phyloP scores from a whole-genome alignment of 2,113 vertebrate species.

The Delphinapterus leucas region DNA sequence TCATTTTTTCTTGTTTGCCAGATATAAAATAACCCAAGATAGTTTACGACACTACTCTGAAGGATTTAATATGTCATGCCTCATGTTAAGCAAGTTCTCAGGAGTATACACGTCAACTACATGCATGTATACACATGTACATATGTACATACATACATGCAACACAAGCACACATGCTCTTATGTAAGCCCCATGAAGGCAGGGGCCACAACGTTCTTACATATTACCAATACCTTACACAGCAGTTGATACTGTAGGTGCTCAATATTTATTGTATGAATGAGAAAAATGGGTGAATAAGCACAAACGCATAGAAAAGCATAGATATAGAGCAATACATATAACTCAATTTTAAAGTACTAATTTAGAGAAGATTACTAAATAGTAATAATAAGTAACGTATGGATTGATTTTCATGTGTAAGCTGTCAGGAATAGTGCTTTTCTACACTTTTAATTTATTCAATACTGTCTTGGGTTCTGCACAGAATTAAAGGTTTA shows the following conservation, averaged over 20 bases:
- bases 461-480: neutral
- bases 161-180: neutral
- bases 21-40: neutral
- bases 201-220: neutral
- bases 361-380: neutral
- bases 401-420: neutral
- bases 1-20: neutral
- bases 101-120: neutral
- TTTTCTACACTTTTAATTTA: neutral
- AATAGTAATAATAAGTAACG: neutral
- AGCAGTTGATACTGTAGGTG: neutral
- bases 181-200: neutral
- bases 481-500: neutral
- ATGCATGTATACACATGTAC: neutral
- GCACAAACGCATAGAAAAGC: neutral
- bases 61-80: neutral
- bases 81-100: conserved; percentile 14
- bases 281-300: neutral
- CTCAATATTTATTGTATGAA: neutral
- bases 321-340: neutral
- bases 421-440: neutral
- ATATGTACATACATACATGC: too few relatives aligned
- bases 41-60: neutral
- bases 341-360: neutral
- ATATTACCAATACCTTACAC: neutral